Evolutionary conservation across 2,797 vertebrate species (phyloP).

Genomic region (Melanotaenia maccullochi): DNA sequence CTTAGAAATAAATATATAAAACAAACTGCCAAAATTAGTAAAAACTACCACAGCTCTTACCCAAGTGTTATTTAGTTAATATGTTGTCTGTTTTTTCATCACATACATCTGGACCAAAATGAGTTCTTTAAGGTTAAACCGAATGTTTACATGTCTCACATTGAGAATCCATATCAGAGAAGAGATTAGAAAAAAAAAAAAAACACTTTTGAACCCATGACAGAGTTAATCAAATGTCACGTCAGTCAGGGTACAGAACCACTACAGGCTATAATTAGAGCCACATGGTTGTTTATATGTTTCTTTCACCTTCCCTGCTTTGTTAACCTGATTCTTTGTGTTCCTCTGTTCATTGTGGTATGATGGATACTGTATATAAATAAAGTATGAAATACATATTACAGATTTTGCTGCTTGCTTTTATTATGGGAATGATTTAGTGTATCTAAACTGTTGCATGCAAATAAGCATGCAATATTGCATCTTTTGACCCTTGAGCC

Average conservation of each 20-base stretch:
- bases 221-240: constrained; percentile 41
- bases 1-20: constrained; percentile 34
- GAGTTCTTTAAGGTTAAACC: constrained; percentile 43
- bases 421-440: constrained; percentile 4
- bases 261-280: constrained; percentile 56
- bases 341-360: constrained; percentile 83
- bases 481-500: neutral
- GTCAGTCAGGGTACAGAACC: constrained; percentile 48
- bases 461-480: neutral
- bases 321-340: constrained; percentile 73
- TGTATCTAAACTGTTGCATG: neutral
- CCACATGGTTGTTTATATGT: constrained; percentile 71
- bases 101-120: constrained; percentile 69
- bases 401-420: neutral
- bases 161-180: constrained; percentile 74
- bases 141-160: constrained; percentile 81
- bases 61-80: constrained; percentile 16
- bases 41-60: constrained; percentile 18
- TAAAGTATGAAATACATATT: constrained; percentile 77
- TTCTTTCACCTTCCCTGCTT: constrained; percentile 69
- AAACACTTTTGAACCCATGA: constrained; percentile 31
- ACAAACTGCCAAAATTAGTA: constrained; percentile 55
- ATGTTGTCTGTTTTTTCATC: constrained; percentile 27
- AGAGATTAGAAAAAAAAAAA: constrained; percentile 7
- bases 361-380: constrained; percentile 83